Evolutionary conservation across 2,113 vertebrate genomes (phyloP), one percentile per base, ranked within the genome.

Genomic region (Parus major): DNA sequence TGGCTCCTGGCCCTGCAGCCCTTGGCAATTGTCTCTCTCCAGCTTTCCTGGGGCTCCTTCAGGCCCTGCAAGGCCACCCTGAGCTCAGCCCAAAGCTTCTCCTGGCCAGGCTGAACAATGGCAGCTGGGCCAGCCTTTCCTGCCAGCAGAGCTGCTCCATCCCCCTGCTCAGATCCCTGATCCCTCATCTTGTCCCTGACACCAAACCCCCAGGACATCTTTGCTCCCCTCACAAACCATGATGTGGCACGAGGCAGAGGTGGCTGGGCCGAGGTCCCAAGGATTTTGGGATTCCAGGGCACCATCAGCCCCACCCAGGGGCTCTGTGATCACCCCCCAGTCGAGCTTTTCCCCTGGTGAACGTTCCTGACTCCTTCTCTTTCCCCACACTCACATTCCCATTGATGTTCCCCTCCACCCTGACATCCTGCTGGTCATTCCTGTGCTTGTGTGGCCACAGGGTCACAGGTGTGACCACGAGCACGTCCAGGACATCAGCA

Each of bases 261-360:
- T 63, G 61, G 44, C 41, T 72, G 57, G 27, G 29, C 25, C 27
- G 35, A 27, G 44, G 10, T 12, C 21, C n/a, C 14, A 12, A n/a
- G 60, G 70, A 24, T 73, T 73, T 77, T 31, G 47, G 33, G 28
- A 60, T 86, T 66, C 63, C 53, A 57, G 42, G 90, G 20, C 31
- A 36, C 10, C 31, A 3, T 2, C 56, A 52, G 2, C 1, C 0
- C 33, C 9, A 5, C 9, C 9, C 44, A 68, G 77, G 47, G 23
- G 50, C 66, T 79, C 65, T 47, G 22, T 42, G 83, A 25, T 56
- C 61, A 18, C 11, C 6, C 0, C 1, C 56, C 52, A 44, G 52
- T 6, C 19, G 7, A 16, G 16, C 20, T 59, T 77, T 70, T 53
- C 47, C 44, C 35, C 47, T 50, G 33, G 13, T 59, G 46, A 35